Conservation (phyloP, 2,888 invertebrate species). For the Dilophus febrilis region DNA sequence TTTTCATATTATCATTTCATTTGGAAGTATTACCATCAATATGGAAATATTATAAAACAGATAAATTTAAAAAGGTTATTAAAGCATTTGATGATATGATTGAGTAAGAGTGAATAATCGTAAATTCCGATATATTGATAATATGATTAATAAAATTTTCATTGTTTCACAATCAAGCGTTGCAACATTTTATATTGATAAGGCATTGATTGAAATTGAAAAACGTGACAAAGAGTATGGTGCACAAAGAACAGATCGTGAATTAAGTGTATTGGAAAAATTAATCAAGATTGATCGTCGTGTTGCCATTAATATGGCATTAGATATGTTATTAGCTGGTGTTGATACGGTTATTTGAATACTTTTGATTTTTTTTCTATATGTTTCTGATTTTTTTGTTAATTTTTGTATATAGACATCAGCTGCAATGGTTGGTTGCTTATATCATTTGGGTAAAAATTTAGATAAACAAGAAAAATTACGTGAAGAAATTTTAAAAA, state of each 20-base stretch:
- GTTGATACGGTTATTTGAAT: conserved; percentile 38
- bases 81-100: conserved; percentile 27
- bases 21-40: conserved; percentile 23
- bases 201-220: conserved; percentile 20
- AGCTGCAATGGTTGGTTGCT: conserved; percentile 34
- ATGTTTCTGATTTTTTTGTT: no score
- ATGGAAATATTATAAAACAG: conserved; percentile 21
- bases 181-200: conserved; percentile 18
- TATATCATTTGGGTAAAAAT: conserved; percentile 45
- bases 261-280: conserved; percentile 42
- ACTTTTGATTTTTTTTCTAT: no score
- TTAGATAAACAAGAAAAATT: conserved; percentile 44
- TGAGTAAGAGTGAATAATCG: conserved; percentile 19
- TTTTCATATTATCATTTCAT: conserved; percentile 8
- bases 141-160: background rate
- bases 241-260: conserved; percentile 19
- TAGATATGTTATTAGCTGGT: conserved; percentile 41
- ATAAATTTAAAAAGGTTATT: conserved; percentile 20
- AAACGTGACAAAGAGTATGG: conserved; percentile 17
- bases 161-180: background rate
- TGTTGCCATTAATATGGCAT: conserved; percentile 35
- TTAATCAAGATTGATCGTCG: conserved; percentile 37
- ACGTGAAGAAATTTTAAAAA: conserved; percentile 35
- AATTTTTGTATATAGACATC: conserved; percentile 32
- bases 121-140: background rate